Evolutionary conservation across 2,113 vertebrate species (phyloP).

Genomic region (Cheilinus undulatus): DNA sequence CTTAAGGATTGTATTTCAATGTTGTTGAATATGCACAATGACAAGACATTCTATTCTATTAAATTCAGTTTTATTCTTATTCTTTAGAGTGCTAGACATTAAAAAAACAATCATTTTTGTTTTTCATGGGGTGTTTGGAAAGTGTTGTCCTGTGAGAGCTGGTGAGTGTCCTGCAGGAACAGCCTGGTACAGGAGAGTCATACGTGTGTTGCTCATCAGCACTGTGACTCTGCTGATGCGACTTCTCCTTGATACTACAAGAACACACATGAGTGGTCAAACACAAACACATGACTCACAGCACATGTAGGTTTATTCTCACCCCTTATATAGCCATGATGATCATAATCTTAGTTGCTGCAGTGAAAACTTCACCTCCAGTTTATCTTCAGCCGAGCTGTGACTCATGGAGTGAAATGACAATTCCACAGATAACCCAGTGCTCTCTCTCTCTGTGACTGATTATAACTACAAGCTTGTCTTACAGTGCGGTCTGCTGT

Average conservation of each 20-base stretch:
- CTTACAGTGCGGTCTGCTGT: slow-evolving; percentile 16
- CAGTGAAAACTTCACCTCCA: neutral
- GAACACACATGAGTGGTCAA: slow-evolving; percentile 5
- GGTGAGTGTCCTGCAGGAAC: slow-evolving; percentile 18
- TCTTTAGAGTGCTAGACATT: no score
- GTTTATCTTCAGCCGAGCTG: slow-evolving; percentile 15
- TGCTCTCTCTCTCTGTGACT: slow-evolving; percentile 33
- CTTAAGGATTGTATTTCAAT: no score
- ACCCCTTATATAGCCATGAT: slow-evolving; percentile 30
- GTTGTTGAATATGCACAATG: no score
- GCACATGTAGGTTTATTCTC: slow-evolving; percentile 6
- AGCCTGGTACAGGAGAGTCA: slow-evolving; percentile 24
- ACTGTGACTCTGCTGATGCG: slow-evolving; percentile 54
- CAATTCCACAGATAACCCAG: slow-evolving; percentile 29
- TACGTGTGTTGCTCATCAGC: slow-evolving; percentile 48
- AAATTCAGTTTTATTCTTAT: no score
- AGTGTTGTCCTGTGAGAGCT: neutral
- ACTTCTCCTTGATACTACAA: slow-evolving; percentile 56
- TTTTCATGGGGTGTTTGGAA: neutral
- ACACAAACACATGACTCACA: slow-evolving; percentile 48
- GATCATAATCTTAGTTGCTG: neutral
- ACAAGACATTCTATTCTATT: no score
- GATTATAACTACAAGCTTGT: slow-evolving; percentile 34
- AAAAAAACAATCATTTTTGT: slow-evolving; percentile 22
- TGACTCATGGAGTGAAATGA: slow-evolving; percentile 45